Evolutionary conservation across 2,113 vertebrate species (phyloP).

Genomic region (Anolis carolinensis): DNA sequence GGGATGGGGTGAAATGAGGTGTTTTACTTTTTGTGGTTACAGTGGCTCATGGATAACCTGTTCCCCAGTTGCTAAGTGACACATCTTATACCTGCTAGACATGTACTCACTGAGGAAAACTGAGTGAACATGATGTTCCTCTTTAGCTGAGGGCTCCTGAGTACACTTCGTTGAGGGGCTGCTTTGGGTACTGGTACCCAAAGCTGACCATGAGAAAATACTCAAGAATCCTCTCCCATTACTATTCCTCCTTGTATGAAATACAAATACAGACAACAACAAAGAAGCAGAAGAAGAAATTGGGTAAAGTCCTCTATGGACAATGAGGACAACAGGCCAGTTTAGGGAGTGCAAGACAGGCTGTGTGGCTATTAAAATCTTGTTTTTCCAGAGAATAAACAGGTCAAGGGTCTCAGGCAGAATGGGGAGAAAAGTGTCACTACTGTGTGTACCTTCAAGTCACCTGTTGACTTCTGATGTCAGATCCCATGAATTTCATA

Average conservation of each 20-base stretch:
- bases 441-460: too few relatives aligned
- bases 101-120: not conserved
- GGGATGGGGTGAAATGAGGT: not conserved
- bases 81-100: not conserved
- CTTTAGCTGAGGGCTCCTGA: not conserved
- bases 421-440: too few relatives aligned
- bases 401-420: too few relatives aligned
- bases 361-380: too few relatives aligned
- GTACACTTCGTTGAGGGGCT: not conserved
- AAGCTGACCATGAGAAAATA: not conserved
- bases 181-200: not conserved
- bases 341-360: too few relatives aligned
- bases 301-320: too few relatives aligned
- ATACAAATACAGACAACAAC: not conserved
- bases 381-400: too few relatives aligned
- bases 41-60: conserved; percentile 7
- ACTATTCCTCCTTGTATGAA: not conserved
- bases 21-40: not conserved
- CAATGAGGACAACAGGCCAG: too few relatives aligned
- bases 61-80: conserved; percentile 29
- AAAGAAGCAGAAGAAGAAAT: not conserved
- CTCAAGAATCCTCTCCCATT: not conserved
- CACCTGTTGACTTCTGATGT: too few relatives aligned
- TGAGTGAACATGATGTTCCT: not conserved
- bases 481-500: too few relatives aligned